Evolutionary conservation across 2,797 vertebrate genomes (phyloP).

Genomic region (Malurus leucopterus): DNA sequence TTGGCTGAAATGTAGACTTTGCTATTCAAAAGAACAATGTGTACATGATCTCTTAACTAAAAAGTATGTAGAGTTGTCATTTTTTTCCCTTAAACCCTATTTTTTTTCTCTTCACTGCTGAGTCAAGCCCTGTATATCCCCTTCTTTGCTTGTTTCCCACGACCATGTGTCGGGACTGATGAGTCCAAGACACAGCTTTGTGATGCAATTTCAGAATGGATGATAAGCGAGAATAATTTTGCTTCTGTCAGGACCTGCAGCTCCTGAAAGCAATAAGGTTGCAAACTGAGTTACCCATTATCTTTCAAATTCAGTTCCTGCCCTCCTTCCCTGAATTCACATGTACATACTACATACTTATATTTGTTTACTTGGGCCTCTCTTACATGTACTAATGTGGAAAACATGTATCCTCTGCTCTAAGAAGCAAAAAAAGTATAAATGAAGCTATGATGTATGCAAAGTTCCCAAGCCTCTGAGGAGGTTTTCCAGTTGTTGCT

Average conservation of each 20-base stretch:
- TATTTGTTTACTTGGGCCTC: background rate
- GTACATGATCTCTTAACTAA: background rate
- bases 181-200: constrained; percentile 65
- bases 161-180: constrained; percentile 54
- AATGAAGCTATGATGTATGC: background rate
- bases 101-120: constrained; percentile 41
- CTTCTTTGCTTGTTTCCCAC: constrained; percentile 66
- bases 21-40: background rate
- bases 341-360: background rate
- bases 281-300: background rate
- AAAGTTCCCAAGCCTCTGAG: background rate
- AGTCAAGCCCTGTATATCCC: constrained; percentile 63
- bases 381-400: background rate
- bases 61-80: background rate
- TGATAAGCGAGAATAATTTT: constrained; percentile 47
- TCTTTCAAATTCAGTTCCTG: background rate
- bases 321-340: background rate
- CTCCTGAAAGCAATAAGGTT: background rate
- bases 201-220: constrained; percentile 61
- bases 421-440: background rate
- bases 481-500: background rate
- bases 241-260: background rate
- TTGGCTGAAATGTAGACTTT: background rate
- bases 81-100: background rate
- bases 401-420: background rate